Base-by-base conservation (phyloP, 2,113 vertebrate species). In the Malurus cyaneus region DNA sequence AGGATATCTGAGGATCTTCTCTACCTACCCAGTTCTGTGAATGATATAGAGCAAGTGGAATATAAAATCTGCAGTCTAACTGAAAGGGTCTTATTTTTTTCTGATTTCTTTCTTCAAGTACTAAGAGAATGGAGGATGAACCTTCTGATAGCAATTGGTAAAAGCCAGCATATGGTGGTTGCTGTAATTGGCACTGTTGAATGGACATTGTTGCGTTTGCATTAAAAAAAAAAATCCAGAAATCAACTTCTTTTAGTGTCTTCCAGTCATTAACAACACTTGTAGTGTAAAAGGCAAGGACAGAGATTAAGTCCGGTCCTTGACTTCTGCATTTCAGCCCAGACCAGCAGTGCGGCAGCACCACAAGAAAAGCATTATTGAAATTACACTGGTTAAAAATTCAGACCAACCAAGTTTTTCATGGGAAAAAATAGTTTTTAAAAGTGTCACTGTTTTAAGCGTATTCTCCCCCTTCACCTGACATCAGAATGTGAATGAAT, bases 1-100 rank as follows among this genome's bases (percentile, higher is more conserved):
- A 96, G 95, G 39, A 39, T 95, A 83, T 73, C 49, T 86, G n/a
- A 85, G 47, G 41, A 77, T 86, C 54, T 88, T 81, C 66, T 93
- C 57, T 88, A 91, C 59, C 52, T 61, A 74, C 42, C 47, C 71
- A 86, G 59, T n/a, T 54, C 44, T 59, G 15, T 71, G 62, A 76
- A 86, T 91, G 78, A 82, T 60, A 88, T 36, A 81, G 13, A 87
- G 73, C 64, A 73, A 94, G 52, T 56, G 25, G 11, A 19, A 73
- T 65, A 56, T n/a, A 79, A 86, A 79, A 76, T 36, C n/a, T 53
- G 20, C 44, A 50, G 41, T 87, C 73, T 65, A 86, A 76, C 60
- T 71, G 36, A 5, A 79, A 87, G 6, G 5, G n/a, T 5, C 15
- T 73, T 62, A 21, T 47, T 66, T 88, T 76, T 56, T 64, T 53